Evolutionary conservation across 92 coral and sea anemone genomes (phyloP).

Genomic region (Parazoanthus swiftii): DNA sequence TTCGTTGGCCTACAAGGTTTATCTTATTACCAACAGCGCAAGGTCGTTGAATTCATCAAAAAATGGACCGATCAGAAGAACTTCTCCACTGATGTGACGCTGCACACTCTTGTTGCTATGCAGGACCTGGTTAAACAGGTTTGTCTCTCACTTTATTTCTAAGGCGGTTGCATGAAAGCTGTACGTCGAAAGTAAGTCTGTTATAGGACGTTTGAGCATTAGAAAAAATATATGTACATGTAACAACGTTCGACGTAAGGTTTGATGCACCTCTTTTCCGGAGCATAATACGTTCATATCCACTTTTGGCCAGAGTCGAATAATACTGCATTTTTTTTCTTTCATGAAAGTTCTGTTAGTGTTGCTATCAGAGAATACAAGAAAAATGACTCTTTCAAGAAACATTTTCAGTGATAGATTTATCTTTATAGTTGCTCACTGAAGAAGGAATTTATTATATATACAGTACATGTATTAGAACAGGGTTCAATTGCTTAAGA

Average conservation of each 20-base stretch:
- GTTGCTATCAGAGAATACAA: not conserved
- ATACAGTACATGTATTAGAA: no score
- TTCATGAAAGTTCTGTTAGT: not conserved
- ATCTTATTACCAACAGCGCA: conserved; percentile 20
- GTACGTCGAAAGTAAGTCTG: not conserved
- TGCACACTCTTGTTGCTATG: conserved; percentile 26
- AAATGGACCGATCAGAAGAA: conserved; percentile 9
- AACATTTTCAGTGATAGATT: not conserved
- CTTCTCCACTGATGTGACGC: not conserved
- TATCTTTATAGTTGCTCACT: not conserved
- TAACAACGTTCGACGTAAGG: not conserved
- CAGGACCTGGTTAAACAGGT: conserved; percentile 32
- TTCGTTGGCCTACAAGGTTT: not conserved
- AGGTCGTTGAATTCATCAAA: conserved; percentile 18
- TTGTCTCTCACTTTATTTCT: not conserved
- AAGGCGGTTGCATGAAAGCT: not conserved
- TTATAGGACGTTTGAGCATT: not conserved
- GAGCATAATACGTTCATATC: not conserved
- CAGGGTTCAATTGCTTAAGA: not conserved
- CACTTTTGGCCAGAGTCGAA: not conserved
- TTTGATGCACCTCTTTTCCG: not conserved
- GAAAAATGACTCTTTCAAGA: not conserved
- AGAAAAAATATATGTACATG: no score
- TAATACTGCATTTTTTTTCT: no score
- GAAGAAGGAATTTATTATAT: not conserved